Conservation (phyloP, 2,888 invertebrate genomes). For the Pterobdella sp. region DNA sequence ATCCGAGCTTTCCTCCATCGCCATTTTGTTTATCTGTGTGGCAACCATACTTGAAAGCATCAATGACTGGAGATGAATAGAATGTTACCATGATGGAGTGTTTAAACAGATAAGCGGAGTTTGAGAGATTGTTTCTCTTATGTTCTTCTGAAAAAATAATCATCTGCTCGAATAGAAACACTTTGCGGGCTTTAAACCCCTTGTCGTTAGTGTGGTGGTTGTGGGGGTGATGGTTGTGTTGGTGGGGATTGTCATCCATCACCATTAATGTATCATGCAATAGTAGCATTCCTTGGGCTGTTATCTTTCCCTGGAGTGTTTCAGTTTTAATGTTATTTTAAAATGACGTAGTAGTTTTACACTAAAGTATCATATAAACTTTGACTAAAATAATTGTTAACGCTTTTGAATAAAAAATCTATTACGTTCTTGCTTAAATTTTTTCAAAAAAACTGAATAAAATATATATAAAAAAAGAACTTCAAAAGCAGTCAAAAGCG, state of each 20-base stretch:
- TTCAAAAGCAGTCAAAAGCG: no score
- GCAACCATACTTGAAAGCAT: background rate
- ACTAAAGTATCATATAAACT: no score
- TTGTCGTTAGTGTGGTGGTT: background rate
- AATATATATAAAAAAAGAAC: no score
- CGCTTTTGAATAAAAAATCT: no score
- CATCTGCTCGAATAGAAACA: slow-evolving; percentile 95
- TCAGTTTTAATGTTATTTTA: no score
- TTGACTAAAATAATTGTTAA: no score
- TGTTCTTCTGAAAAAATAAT: slow-evolving; percentile 83
- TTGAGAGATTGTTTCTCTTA: slow-evolving; percentile 75
- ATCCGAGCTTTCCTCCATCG: slow-evolving; percentile 59
- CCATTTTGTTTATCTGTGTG: slow-evolving; percentile 90
- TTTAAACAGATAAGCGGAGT: slow-evolving; percentile 88
- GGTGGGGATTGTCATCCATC: slow-evolving; percentile 44
- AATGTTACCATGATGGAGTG: slow-evolving; percentile 70
- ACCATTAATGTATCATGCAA: slow-evolving; percentile 58
- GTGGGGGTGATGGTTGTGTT: background rate
- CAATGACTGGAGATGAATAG: background rate
- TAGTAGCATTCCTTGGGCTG: slow-evolving; percentile 86
- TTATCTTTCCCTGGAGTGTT: slow-evolving; percentile 88
- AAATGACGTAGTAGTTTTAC: no score
- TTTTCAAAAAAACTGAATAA: no score
- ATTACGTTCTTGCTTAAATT: no score
- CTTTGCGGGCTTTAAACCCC: slow-evolving; percentile 73